phyloP scores from a whole-genome alignment of 2,888 invertebrate species.

The Aspidiotus destructor region DNA sequence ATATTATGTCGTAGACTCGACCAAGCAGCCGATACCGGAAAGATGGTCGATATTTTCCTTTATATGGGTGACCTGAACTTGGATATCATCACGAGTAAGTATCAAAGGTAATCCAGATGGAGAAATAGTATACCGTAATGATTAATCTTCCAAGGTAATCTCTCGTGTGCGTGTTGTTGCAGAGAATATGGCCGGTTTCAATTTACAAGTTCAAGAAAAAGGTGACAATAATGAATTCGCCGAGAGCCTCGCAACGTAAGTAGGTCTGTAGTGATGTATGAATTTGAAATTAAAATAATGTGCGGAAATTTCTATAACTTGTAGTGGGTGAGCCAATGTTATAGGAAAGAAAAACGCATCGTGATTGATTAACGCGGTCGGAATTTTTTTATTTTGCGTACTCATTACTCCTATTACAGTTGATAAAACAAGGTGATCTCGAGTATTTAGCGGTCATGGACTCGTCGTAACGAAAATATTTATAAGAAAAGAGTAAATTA shows the following conservation, averaged over 20 bases:
- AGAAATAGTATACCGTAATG: not conserved
- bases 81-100: constrained; percentile 38
- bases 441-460: too few species aligned
- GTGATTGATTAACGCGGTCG: too few species aligned
- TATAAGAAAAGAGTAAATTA: too few species aligned
- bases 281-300: not conserved
- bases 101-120: not conserved
- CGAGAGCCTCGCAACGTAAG: constrained; percentile 35
- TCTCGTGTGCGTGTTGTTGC: not conserved
- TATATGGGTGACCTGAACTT: constrained; percentile 35
- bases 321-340: too few species aligned
- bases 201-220: constrained; percentile 36
- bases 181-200: constrained; percentile 36
- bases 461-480: too few species aligned
- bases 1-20: constrained; percentile 41
- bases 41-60: constrained; percentile 35
- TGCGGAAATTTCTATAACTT: not conserved
- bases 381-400: too few species aligned
- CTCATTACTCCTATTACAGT: too few species aligned
- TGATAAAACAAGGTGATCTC: too few species aligned
- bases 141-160: not conserved
- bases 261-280: not conserved
- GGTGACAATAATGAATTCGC: constrained; percentile 36
- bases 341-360: too few species aligned
- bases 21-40: constrained; percentile 36